Conservation (phyloP, 1,140 invertebrate genomes). For the Periplaneta americana region DNA sequence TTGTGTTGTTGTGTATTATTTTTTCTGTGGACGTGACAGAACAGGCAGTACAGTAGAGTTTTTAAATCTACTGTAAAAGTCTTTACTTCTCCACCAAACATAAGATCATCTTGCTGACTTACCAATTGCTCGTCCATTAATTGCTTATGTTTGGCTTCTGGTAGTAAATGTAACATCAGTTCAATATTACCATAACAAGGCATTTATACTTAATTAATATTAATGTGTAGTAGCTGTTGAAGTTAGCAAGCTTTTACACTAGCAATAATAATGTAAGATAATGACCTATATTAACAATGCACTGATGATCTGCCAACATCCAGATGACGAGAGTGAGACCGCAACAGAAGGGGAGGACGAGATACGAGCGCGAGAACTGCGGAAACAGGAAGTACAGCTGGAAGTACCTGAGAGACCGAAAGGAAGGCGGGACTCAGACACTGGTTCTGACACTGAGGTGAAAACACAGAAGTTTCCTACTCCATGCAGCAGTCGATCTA, state of each 20-base stretch:
- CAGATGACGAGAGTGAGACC: conserved; percentile 63
- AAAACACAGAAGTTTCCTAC: conserved; percentile 27
- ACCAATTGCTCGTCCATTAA: too few species aligned
- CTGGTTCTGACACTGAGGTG: conserved; percentile 72
- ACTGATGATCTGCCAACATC: background rate
- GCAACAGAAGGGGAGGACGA: conserved; percentile 70
- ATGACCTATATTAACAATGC: background rate
- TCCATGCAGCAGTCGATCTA: background rate
- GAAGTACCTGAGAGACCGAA: conserved; percentile 46
- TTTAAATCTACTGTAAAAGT: too few species aligned
- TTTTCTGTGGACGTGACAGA: too few species aligned
- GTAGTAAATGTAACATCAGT: too few species aligned
- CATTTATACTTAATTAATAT: too few species aligned
- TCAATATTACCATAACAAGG: too few species aligned
- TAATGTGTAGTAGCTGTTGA: background rate
- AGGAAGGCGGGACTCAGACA: conserved; percentile 51
- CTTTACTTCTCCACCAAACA: too few species aligned
- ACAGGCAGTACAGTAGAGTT: too few species aligned
- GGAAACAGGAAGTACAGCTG: conserved; percentile 61
- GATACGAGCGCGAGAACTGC: conserved; percentile 53
- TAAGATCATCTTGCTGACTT: too few species aligned
- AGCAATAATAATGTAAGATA: background rate
- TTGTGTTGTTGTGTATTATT: too few species aligned
- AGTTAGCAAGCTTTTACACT: background rate
- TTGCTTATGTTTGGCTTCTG: too few species aligned